Conservation (phyloP, 1,140 invertebrate genomes). For the Pogonognathellus flavescens region DNA sequence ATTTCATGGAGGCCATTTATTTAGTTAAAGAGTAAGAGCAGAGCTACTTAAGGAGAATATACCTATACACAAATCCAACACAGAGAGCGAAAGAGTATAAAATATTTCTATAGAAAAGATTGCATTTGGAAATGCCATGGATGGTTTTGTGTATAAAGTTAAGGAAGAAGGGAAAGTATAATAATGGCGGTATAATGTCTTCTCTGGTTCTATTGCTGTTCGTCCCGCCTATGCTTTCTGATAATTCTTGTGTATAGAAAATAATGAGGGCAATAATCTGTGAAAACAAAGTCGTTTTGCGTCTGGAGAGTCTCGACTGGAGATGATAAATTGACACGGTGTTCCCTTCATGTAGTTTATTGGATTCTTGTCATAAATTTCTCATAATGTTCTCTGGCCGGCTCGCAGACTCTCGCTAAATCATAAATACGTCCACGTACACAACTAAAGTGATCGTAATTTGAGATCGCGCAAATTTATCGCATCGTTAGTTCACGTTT, state of each 20-base stretch:
- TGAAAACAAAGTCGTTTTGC: conserved; percentile 47
- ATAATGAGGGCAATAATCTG: conserved; percentile 48
- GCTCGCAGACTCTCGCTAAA: conserved; percentile 19
- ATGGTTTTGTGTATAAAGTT: neutral
- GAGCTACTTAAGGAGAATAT: neutral
- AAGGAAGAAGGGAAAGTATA: neutral
- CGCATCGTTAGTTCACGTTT: conserved; percentile 27
- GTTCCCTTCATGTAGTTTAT: conserved; percentile 47
- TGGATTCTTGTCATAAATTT: conserved; percentile 52
- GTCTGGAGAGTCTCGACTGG: conserved; percentile 24
- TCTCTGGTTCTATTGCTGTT: neutral
- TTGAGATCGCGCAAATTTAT: conserved; percentile 44
- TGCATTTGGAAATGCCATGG: neutral
- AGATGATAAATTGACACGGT: conserved; percentile 48
- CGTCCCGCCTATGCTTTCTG: neutral
- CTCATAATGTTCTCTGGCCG: conserved; percentile 44
- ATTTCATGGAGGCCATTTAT: conserved; percentile 29
- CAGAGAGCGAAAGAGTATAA: too few relatives aligned
- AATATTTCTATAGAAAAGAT: neutral
- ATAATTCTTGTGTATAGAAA: conserved; percentile 21
- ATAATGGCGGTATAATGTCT: neutral
- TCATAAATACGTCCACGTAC: conserved; percentile 49
- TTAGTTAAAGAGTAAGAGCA: neutral
- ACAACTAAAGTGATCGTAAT: conserved; percentile 51
- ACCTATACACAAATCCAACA: too few relatives aligned